Evolutionary conservation across 2,797 vertebrate species (phyloP).

Genomic region (Limosa lapponica): DNA sequence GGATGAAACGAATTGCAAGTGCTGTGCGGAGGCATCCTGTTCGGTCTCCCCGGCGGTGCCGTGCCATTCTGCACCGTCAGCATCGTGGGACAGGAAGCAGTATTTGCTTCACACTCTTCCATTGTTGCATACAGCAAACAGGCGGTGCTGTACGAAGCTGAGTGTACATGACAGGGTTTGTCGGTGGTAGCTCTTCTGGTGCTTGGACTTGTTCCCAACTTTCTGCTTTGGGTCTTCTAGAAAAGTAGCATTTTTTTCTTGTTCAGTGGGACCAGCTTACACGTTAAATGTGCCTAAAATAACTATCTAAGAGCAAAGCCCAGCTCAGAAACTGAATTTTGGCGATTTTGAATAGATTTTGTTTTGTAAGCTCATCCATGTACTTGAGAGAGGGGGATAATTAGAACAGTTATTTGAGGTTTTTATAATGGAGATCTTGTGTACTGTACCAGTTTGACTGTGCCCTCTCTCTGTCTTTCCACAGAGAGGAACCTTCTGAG

Average conservation of each 20-base stretch:
- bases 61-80: background rate
- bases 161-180: background rate
- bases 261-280: background rate
- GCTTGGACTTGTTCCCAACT: background rate
- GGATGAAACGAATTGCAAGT: background rate
- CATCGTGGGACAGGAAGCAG: background rate
- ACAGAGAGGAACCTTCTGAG: background rate
- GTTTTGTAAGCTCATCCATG: background rate
- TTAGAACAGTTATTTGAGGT: background rate
- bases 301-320: background rate
- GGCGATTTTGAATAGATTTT: background rate
- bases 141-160: background rate
- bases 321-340: background rate
- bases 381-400: background rate
- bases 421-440: background rate
- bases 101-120: background rate
- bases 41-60: background rate
- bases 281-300: background rate
- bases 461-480: background rate
- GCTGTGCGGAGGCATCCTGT: background rate
- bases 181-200: background rate
- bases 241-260: background rate
- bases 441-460: background rate
- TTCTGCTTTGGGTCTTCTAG: background rate
- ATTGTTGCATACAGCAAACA: background rate